Conservation (phyloP, 2,888 invertebrate species). For the Matsumyia berberina region DNA sequence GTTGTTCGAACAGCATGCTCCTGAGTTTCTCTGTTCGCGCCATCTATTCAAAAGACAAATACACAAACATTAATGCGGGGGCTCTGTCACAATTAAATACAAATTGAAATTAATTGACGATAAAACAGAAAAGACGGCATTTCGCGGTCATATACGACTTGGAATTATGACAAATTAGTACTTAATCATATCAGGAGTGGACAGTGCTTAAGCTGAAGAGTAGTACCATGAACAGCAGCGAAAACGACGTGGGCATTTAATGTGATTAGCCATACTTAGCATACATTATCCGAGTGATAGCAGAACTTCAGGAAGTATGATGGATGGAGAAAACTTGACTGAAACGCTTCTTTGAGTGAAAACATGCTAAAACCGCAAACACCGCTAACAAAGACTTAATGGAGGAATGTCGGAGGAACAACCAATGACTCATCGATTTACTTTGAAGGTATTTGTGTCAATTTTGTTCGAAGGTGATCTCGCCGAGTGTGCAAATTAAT, state of each 20-base stretch:
- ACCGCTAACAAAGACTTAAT: not conserved
- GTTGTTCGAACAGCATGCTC: conserved; percentile 82
- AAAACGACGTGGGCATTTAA: not conserved
- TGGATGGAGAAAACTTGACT: not conserved
- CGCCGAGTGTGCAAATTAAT: too few relatives aligned
- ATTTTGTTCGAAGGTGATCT: too few relatives aligned
- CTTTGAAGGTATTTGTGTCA: not conserved
- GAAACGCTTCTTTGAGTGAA: not conserved
- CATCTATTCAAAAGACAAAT: conserved; percentile 79
- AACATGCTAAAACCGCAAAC: not conserved
- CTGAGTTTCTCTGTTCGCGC: conserved; percentile 80
- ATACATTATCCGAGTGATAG: conserved; percentile 2
- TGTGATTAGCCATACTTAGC: conserved; percentile 30
- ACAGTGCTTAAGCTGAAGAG: not conserved
- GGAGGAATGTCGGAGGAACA: not conserved
- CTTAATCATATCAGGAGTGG: conserved; percentile 21
- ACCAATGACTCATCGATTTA: not conserved
- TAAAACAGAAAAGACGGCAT: conserved; percentile 3
- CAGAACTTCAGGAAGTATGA: not conserved
- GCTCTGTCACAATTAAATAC: conserved; percentile 51
- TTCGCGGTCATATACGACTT: not conserved
- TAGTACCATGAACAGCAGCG: not conserved
- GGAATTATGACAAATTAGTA: conserved; percentile 42
- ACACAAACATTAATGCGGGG: conserved; percentile 12
- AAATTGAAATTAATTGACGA: conserved; percentile 55